Evolutionary conservation across 2,888 invertebrate genomes (phyloP), one percentile per base, ranked within the genome.

Genomic region (Drosophila setosimentum): DNA sequence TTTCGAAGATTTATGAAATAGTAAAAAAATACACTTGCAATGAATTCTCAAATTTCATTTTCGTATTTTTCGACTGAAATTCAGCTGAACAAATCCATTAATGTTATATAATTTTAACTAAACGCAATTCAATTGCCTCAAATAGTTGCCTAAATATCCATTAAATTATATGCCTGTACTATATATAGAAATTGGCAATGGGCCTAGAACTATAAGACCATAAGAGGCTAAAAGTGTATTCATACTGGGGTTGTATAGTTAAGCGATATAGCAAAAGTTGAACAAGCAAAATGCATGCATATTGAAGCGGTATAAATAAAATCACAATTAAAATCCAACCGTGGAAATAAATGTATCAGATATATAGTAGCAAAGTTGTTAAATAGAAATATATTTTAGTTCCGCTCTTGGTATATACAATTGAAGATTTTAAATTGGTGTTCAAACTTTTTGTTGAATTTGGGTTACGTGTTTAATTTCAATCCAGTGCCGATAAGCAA

Each of bases 101-200:
- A 74, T n/a, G n/a, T 75, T 81, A 87, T 69, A 67, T 74, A 87
- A 68, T 83, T 83, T 83, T 81, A 71, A 74, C 65, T 64, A 53
- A 65, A 80, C 68, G 50, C 68, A 64, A 45, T 63, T 48, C 50
- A 30, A 27, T 33, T 51, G 55, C 67, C 67, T 73, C 78, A 67
- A 76, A 75, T 42, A 51, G 73, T 45, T 65, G 21, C 40, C n/a
- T 32, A 11, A 33, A 48, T 42, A 57, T 40, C 54, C 55, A 40
- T 45, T 32, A 37, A 40, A 48, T 32, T 11, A 27, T 37, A 42
- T 42, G n/a, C 6, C 27, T 29, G 11, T 62, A 18, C 40, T 51
- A 57, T 54, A 37, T 57, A 27, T 68, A 29, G 51, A 70, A 70
- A 29, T 77, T 77, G 76, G 76, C 76, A 76, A 32, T 42, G 65